Conservation (phyloP, 2,888 invertebrate genomes). For the Siphlonurus alternatus region DNA sequence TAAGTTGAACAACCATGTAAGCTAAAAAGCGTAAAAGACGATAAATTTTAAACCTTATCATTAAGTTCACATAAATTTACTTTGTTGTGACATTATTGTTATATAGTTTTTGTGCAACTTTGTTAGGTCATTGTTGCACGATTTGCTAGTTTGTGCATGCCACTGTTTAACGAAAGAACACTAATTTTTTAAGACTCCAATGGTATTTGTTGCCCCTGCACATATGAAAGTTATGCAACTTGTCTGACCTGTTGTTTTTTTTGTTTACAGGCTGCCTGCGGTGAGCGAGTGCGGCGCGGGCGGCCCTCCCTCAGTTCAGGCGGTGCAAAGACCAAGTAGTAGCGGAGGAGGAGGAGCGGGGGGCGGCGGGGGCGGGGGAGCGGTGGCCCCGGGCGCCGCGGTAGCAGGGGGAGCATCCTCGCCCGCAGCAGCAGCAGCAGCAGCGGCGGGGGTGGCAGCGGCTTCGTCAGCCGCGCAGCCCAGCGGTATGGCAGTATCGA, state of each 20-base stretch:
- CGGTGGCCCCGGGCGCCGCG: slow-evolving; percentile 34
- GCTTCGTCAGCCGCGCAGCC: slow-evolving; percentile 50
- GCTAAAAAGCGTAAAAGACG: too few relatives aligned
- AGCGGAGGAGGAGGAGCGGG: background rate
- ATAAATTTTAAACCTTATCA: too few relatives aligned
- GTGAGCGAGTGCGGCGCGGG: slow-evolving; percentile 59
- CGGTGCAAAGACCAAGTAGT: background rate
- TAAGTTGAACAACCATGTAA: too few relatives aligned
- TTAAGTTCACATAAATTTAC: too few relatives aligned
- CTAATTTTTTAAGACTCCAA: too few relatives aligned
- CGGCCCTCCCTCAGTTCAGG: background rate
- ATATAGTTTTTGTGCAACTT: too few relatives aligned
- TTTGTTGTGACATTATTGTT: too few relatives aligned
- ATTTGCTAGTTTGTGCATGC: too few relatives aligned
- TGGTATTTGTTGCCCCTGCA: background rate
- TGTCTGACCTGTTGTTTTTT: background rate
- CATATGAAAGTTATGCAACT: too few relatives aligned
- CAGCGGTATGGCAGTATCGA: slow-evolving; percentile 85
- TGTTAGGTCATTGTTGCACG: too few relatives aligned
- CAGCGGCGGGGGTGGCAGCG: slow-evolving; percentile 78
- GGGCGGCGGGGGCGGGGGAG: background rate
- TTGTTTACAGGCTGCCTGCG: slow-evolving; percentile 47
- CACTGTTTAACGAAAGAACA: too few relatives aligned
- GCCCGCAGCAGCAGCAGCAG: background rate
- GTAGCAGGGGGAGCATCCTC: slow-evolving; percentile 60